phyloP scores from a whole-genome alignment of 2,888 invertebrate genomes.

The Herminia tarsipennalis region DNA sequence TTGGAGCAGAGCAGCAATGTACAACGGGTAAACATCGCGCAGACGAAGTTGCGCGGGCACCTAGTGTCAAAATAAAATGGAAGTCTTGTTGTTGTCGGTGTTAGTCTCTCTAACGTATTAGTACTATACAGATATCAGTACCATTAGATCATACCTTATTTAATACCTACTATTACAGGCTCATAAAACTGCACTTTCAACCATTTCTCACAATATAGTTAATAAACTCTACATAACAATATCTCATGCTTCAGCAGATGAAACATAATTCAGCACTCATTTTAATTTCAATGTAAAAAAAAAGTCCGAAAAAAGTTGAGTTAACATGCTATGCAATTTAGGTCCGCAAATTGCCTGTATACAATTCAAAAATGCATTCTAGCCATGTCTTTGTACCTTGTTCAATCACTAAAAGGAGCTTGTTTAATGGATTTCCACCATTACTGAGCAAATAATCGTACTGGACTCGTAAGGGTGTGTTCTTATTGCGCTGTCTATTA shows the following conservation, averaged over 20 bases:
- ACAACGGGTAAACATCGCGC: too few relatives aligned
- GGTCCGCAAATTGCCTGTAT: conserved; percentile 72
- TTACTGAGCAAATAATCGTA: conserved; percentile 84
- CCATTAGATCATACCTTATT: too few relatives aligned
- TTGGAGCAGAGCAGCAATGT: too few relatives aligned
- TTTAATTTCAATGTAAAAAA: conserved; percentile 42
- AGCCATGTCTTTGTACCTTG: conserved; percentile 72
- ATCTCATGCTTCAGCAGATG: conserved; percentile 27
- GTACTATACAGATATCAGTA: too few relatives aligned
- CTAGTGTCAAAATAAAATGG: too few relatives aligned
- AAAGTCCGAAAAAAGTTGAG: conserved; percentile 39
- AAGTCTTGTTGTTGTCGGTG: too few relatives aligned
- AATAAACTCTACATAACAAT: conserved; percentile 19
- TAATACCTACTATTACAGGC: too few relatives aligned
- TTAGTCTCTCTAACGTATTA: too few relatives aligned
- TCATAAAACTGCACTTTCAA: too few relatives aligned
- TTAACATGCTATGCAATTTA: conserved; percentile 66
- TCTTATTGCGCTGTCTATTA: conserved; percentile 49
- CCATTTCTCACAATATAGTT: conserved; percentile 27
- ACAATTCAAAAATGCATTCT: conserved; percentile 80
- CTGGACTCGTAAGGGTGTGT: conserved; percentile 67
- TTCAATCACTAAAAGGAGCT: conserved; percentile 84
- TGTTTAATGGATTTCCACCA: conserved; percentile 85
- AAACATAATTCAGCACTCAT: conserved; percentile 33
- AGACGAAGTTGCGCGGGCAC: too few relatives aligned